A percentile compares a stretch with the other conserved stretches of the same genome.
Conservation (phyloP, 2,888 invertebrate species). For the Acleris cristana region DNA sequence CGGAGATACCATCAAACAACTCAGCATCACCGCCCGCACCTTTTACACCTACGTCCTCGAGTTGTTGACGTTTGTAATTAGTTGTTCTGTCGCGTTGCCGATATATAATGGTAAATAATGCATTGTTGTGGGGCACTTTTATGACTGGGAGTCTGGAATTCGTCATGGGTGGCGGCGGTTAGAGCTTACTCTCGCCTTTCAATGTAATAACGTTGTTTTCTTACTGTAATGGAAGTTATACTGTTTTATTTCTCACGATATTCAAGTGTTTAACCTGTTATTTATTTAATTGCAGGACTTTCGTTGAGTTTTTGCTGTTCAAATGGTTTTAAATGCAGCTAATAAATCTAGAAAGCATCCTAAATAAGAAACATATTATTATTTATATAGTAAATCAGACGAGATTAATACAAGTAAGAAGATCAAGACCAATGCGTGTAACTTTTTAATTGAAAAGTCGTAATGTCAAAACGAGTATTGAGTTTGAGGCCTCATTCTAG, state of each 20-base stretch:
- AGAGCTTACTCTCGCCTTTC: conserved; percentile 22
- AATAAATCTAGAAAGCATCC: too few species aligned
- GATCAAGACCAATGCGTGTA: too few species aligned
- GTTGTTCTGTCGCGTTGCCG: conserved; percentile 75
- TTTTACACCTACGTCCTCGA: conserved; percentile 77
- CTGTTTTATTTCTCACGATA: conserved; percentile 36
- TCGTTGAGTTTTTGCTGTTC: conserved; percentile 16
- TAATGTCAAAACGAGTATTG: too few species aligned
- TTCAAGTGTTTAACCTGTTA: conserved; percentile 21
- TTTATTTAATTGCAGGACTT: conserved; percentile 16
- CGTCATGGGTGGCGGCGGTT: conserved; percentile 76
- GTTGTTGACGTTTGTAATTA: conserved; percentile 78
- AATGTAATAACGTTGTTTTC: conserved; percentile 37
- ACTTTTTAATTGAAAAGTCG: too few species aligned
- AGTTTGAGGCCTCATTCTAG: too few species aligned
- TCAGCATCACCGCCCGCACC: conserved; percentile 60
- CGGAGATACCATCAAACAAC: conserved; percentile 65
- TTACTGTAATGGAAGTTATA: conserved; percentile 32
- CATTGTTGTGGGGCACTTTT: conserved; percentile 80
- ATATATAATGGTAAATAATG: conserved; percentile 83
- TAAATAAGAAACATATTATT: too few species aligned
- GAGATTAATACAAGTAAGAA: too few species aligned
- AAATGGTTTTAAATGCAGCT: neutral
- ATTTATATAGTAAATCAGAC: too few species aligned
- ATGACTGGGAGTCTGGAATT: conserved; percentile 69